Evolutionary conservation across 2,888 invertebrate species (phyloP), one percentile per base, ranked within the genome.

Genomic region (Catonia carolina): DNA sequence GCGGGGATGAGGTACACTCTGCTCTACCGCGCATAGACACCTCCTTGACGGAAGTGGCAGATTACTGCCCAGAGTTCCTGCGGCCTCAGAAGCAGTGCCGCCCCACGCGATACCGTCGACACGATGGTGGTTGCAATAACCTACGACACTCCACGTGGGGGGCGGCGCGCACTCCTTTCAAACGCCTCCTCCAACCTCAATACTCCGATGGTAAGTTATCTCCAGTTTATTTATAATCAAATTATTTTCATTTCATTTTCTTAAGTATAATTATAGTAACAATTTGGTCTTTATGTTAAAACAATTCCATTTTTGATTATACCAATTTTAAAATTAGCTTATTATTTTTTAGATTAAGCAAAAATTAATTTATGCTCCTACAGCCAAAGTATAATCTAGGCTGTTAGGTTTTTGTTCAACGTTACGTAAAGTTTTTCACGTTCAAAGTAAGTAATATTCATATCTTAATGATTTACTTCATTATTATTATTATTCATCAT

Each of bases 91-190:
- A 14, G 14, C 42, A 68, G 71, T 69, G 65, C 59, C 53, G 51
- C 22, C 58, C 59, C 20, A 65, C 65, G 18, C 63, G 69, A 36
- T 74, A 71, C 64, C 65, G 74, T 7, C 66, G 68, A 10, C 63
- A 68, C 50, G 69, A 70, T 60, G 74, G 72, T 12, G 67, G 70
- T 57, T 75, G 75, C 65, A 75, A 75, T 65, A 75, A 75, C 62
- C 64, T 74, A 39, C 67, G 70, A 18, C 67, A 72, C 59, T 71
- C 74, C 5, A 67, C 69, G 15, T 73, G 73, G 71, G 74, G 75
- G 12, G 68, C 71, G 15, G 67, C 73, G 7, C 61, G 65, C 23
- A 61, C 65, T 18, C 66, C 70, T 14, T 70, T 69, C 64, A 60
- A 63, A 15, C 63, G 70, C 23, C 64, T 68, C 17, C 61, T 69